Evolutionary conservation across 2,888 invertebrate genomes (phyloP).

Genomic region (Lasioglossum vierecki): DNA sequence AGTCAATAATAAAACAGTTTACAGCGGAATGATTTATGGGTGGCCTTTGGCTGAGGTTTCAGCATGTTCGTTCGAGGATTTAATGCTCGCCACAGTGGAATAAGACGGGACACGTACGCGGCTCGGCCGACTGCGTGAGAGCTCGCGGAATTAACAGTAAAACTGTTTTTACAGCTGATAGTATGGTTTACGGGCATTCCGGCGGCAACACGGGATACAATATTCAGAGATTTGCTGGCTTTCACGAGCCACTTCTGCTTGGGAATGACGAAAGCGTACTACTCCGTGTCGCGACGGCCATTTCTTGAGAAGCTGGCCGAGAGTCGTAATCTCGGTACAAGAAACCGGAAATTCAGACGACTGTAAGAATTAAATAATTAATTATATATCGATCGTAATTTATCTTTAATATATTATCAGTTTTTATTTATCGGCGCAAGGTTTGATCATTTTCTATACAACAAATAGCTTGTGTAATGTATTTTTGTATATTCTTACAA

Average conservation of each 20-base stretch:
- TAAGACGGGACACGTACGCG: neutral
- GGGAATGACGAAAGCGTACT: neutral
- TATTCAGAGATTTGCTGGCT: slow-evolving; percentile 3
- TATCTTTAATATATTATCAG: too few species aligned
- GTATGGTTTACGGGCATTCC: neutral
- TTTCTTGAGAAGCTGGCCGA: neutral
- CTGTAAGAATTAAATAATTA: neutral
- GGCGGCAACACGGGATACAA: neutral
- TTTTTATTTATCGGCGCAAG: too few species aligned
- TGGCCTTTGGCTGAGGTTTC: neutral
- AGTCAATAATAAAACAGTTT: neutral
- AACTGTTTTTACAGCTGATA: slow-evolving; percentile 15
- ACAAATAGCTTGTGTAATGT: too few species aligned
- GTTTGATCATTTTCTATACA: too few species aligned
- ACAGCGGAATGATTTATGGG: neutral
- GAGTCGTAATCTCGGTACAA: neutral
- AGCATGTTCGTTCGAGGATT: neutral
- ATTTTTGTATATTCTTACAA: too few species aligned
- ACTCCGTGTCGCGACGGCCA: neutral
- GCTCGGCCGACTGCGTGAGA: neutral
- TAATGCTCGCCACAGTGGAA: neutral
- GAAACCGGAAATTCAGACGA: neutral
- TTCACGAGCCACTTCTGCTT: neutral
- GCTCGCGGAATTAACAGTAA: slow-evolving; percentile 12
- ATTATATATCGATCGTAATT: too few species aligned